A percentile compares a stretch with the other conserved stretches of the same genome.
phyloP scores from a whole-genome alignment of 2,797 vertebrate genomes.

The Thripadectes ignobilis region DNA sequence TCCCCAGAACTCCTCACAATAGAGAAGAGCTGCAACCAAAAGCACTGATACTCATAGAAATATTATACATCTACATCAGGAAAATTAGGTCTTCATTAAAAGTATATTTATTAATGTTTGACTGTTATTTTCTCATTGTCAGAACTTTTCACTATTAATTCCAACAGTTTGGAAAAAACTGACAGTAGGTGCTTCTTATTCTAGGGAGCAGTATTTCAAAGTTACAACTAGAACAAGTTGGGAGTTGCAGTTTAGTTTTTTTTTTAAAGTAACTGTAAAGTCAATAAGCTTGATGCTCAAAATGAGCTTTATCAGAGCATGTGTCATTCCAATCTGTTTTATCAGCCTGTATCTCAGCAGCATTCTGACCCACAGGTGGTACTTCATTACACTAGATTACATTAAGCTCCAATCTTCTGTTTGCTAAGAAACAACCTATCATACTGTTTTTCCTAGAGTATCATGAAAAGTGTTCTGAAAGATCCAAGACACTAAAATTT shows the following conservation, averaged over 20 bases:
- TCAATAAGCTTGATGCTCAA: neutral
- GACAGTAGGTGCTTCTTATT: neutral
- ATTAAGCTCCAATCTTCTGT: neutral
- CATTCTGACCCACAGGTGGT: neutral
- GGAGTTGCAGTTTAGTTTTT: neutral
- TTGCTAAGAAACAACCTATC: neutral
- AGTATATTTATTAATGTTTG: neutral
- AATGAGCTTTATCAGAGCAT: neutral
- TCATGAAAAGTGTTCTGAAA: neutral
- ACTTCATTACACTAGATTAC: neutral
- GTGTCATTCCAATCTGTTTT: neutral
- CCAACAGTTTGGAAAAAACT: neutral
- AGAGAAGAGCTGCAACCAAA: neutral
- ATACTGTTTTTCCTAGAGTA: neutral
- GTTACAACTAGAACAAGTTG: neutral
- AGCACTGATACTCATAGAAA: neutral
- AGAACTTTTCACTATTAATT: neutral
- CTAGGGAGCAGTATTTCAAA: neutral
- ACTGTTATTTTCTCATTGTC: neutral
- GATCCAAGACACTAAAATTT: neutral
- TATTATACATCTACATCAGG: neutral
- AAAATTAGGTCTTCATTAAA: neutral
- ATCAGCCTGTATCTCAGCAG: neutral
- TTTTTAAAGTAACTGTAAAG: neutral
- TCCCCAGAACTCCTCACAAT: neutral